Base-by-base conservation (phyloP, 2,888 invertebrate genomes). In the Tryphoninae sp. region DNA sequence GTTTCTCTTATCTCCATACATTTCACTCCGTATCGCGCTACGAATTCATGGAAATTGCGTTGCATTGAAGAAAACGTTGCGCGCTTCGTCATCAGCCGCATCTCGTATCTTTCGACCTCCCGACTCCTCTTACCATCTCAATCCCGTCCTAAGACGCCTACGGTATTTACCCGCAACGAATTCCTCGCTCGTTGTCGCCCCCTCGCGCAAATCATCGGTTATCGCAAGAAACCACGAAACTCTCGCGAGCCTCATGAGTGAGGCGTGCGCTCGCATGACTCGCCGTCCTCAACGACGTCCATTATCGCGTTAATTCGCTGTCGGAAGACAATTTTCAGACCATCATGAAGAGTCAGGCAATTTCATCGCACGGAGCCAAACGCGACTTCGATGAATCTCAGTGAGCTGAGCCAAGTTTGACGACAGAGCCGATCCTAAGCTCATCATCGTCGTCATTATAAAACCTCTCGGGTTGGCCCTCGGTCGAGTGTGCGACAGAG, bases 161-260 rank as follows among this genome's bases (percentile, higher is more conserved):
- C 87, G 83, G 86, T 89, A 89, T 90, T 89, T 90, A 88, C 89
- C 85, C 89, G 88, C 82, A 88, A 87, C 86, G 87, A 89, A 89
- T 90, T 90, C 89, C 88, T 84, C 78, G 87, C 87, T 86, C 83
- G 85, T 86, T 87, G 61, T 89, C 88, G 88, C 88, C 88, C 88
- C 88, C 88, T 87, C 88, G 87, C 86, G 86, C 88, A 87, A 89
- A 86, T 88, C 87, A 87, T 33, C 33, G 45, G 45, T 13, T 13
- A 45, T 45, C 45, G 45, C 45, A 45, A 45, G 45, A 45, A 45
- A 45, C 45, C 45, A 84, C 85, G 86, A 85, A 87, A 87, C 88
- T 89, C 88, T 88, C 87, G 11, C 42, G 85, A 87, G 85, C 86
- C 85, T 33, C 33, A 7, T 85, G 53, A 26, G 58, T 16, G 74